A percentile compares a stretch with the other conserved stretches of the same genome.
These are phyloP conservation scores for Melolontha melolontha DNA, from an alignment of 2,888 invertebrate species.

Conservation along the genomic window DNA sequence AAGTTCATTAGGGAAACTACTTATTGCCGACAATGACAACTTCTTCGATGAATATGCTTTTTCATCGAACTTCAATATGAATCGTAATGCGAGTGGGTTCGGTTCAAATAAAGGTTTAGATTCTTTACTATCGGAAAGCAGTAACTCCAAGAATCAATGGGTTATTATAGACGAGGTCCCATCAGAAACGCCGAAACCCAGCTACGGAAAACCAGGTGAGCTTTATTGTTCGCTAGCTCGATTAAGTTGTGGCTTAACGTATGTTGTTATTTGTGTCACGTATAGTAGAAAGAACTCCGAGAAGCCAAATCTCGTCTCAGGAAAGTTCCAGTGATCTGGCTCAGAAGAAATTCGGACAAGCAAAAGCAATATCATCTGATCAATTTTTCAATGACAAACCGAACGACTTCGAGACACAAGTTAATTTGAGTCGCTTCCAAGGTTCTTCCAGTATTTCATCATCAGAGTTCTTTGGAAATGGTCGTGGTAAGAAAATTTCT, in stretches of 20 bases:
- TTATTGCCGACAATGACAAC: conserved; percentile 64
- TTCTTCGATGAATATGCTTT: conserved; percentile 69
- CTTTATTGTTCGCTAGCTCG: neutral
- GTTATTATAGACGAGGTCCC: conserved; percentile 59
- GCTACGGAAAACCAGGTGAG: conserved; percentile 36
- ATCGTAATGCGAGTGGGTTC: conserved; percentile 65
- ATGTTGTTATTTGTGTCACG: neutral
- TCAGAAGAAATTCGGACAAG: conserved; percentile 95
- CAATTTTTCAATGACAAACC: conserved; percentile 88
- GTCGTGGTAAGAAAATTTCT: conserved; percentile 53
- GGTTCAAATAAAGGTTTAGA: conserved; percentile 52
- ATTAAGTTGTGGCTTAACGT: neutral
- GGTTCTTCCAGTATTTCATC: conserved; percentile 96
- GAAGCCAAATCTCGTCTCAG: conserved; percentile 27
- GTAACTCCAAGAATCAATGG: conserved; percentile 61
- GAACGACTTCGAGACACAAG: conserved; percentile 71
- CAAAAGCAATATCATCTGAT: conserved; percentile 98
- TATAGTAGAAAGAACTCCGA: conserved; percentile 38
- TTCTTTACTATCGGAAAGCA: conserved; percentile 53
- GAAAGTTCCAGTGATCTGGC: conserved; percentile 69
- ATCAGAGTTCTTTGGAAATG: conserved; percentile 86
- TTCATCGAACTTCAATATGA: conserved; percentile 71
- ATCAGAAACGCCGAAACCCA: conserved; percentile 43
- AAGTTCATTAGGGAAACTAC: conserved; percentile 61
- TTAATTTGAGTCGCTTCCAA: conserved; percentile 82